These are phyloP conservation scores for Miltochrista miniata DNA, from an alignment of 2,888 invertebrate genomes.

Conservation along the genomic window DNA sequence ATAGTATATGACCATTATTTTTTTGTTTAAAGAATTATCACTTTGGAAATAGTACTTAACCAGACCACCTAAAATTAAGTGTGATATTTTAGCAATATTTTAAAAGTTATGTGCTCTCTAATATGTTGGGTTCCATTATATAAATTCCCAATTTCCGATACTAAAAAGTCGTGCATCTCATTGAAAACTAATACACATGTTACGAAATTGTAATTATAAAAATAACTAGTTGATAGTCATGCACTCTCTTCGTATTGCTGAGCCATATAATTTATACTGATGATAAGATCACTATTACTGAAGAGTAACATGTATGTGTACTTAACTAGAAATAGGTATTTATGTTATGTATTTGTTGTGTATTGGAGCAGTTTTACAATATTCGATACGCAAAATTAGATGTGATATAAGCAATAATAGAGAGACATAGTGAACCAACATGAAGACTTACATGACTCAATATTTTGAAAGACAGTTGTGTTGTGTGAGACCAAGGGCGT, in stretches of 20 bases:
- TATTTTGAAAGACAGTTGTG: slow-evolving; percentile 56
- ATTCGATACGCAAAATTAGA: slow-evolving; percentile 68
- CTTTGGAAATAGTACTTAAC: slow-evolving; percentile 71
- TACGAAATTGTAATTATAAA: slow-evolving; percentile 38
- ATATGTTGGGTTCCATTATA: slow-evolving; percentile 36
- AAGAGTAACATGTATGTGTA: slow-evolving; percentile 62
- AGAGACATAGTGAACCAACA: slow-evolving; percentile 68
- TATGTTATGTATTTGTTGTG: slow-evolving; percentile 72
- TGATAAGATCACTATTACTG: slow-evolving; percentile 40
- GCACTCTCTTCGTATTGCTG: slow-evolving; percentile 55
- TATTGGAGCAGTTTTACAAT: slow-evolving; percentile 72
- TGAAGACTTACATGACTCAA: slow-evolving; percentile 62
- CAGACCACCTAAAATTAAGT: slow-evolving; percentile 73
- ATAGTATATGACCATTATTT: slow-evolving; percentile 59
- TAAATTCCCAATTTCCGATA: slow-evolving; percentile 18
- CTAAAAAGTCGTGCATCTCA: slow-evolving; percentile 25
- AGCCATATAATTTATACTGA: slow-evolving; percentile 68
- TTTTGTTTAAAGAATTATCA: slow-evolving; percentile 52
- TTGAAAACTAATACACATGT: slow-evolving; percentile 35
- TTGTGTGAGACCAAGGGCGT: slow-evolving; percentile 38
- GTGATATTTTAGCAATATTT: slow-evolving; percentile 72
- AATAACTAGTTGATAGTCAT: slow-evolving; percentile 40
- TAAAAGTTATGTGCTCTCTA: slow-evolving; percentile 70
- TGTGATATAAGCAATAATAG: slow-evolving; percentile 83
- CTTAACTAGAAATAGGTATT: slow-evolving; percentile 81